Evolutionary conservation across 2,888 invertebrate genomes (phyloP).

Genomic region (Pasiphila rectangulata): DNA sequence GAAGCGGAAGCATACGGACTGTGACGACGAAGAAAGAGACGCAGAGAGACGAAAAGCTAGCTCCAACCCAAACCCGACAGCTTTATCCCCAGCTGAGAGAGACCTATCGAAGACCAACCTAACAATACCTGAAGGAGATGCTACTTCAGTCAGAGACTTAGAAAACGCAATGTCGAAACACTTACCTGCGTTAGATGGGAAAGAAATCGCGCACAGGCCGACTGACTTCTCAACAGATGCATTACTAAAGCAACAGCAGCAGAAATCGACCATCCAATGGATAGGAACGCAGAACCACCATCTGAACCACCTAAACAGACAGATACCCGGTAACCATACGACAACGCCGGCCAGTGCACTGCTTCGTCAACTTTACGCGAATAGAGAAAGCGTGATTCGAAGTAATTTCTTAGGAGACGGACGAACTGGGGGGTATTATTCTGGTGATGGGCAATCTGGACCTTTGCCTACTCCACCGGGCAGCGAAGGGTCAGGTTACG

Average conservation of each 20-base stretch:
- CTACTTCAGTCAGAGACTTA: slow-evolving; percentile 91
- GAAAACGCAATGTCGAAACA: slow-evolving; percentile 99
- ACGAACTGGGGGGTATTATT: slow-evolving; percentile 71
- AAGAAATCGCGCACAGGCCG: slow-evolving; percentile 83
- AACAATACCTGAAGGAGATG: slow-evolving; percentile 68
- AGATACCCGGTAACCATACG: slow-evolving; percentile 77
- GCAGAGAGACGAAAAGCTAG: slow-evolving; percentile 64
- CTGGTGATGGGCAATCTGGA: slow-evolving; percentile 84
- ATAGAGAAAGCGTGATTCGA: slow-evolving; percentile 96
- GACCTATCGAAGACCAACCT: slow-evolving; percentile 67
- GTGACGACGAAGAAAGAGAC: slow-evolving; percentile 71
- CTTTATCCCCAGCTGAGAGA: slow-evolving; percentile 68
- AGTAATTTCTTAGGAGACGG: slow-evolving; percentile 86
- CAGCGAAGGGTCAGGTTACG: slow-evolving; percentile 88
- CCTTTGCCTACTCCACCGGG: slow-evolving; percentile 95
- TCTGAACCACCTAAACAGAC: slow-evolving; percentile 82
- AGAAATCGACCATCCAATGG: slow-evolving; percentile 93
- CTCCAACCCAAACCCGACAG: slow-evolving; percentile 66
- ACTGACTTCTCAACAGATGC: slow-evolving; percentile 95
- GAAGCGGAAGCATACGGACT: slow-evolving; percentile 74
- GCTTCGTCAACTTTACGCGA: slow-evolving; percentile 93
- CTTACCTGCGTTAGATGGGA: slow-evolving; percentile 83
- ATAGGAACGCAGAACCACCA: slow-evolving; percentile 89
- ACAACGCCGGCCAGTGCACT: slow-evolving; percentile 93
- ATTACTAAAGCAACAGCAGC: slow-evolving; percentile 89